A percentile compares a stretch with the other conserved stretches of the same genome.
These are phyloP conservation scores for Platalea minor DNA, from an alignment of 2,797 vertebrate genomes.

Conservation along the genomic window DNA sequence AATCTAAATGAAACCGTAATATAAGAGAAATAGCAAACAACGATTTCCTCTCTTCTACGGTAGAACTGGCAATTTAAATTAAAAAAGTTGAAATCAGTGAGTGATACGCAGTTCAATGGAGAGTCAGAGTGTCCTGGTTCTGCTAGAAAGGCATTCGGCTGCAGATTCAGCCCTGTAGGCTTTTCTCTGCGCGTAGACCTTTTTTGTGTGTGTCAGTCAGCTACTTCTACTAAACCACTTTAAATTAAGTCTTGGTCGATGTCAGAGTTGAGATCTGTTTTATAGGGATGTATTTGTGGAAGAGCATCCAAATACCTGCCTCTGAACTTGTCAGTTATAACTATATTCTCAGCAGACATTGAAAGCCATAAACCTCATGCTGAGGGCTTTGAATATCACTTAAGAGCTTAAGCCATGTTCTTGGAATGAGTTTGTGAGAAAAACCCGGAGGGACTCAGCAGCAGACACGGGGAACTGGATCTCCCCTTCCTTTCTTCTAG, in stretches of 20 bases:
- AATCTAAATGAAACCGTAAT: background rate
- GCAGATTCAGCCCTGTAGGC: background rate
- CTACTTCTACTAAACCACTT: slow-evolving; percentile 42
- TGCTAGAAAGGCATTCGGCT: background rate
- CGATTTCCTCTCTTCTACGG: background rate
- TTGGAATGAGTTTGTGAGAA: slow-evolving; percentile 49
- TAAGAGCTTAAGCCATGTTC: slow-evolving; percentile 43
- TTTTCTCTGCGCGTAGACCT: background rate
- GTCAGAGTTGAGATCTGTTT: slow-evolving; percentile 33
- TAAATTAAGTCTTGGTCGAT: slow-evolving; percentile 44
- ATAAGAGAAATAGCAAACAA: background rate
- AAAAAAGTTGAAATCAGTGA: background rate
- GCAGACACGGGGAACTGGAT: background rate
- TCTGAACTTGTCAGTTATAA: slow-evolving; percentile 40
- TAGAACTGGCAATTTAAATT: background rate
- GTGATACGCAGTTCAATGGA: background rate
- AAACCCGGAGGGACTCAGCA: background rate
- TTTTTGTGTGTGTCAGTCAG: background rate
- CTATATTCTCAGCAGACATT: slow-evolving; percentile 43
- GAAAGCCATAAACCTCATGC: slow-evolving; percentile 53
- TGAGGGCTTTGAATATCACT: slow-evolving; percentile 57
- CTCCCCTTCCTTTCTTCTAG: background rate
- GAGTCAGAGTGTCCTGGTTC: background rate
- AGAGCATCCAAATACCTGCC: slow-evolving; percentile 54
- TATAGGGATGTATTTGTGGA: slow-evolving; percentile 11